Evolutionary conservation across 1,140 invertebrate species (phyloP).

Genomic region (Drosophila eugracilis): DNA sequence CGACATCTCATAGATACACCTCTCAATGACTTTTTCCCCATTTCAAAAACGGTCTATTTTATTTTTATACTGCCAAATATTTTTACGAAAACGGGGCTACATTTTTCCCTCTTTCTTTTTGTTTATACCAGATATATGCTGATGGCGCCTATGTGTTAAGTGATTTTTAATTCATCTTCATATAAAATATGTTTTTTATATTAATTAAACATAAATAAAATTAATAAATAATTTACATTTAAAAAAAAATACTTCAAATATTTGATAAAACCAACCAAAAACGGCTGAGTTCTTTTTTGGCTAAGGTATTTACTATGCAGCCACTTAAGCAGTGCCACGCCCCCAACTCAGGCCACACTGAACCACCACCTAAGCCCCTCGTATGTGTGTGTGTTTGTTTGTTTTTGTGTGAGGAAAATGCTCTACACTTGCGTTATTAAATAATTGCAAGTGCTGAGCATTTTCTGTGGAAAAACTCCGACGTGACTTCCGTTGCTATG

Average conservation of each 20-base stretch:
- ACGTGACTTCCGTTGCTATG: slow-evolving; percentile 76
- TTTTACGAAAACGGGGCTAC: slow-evolving; percentile 61
- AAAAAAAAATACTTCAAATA: too few relatives aligned
- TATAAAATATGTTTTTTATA: too few relatives aligned
- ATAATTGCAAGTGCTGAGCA: slow-evolving; percentile 45
- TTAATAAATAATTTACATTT: too few relatives aligned
- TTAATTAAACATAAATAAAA: too few relatives aligned
- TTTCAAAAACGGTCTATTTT: slow-evolving; percentile 61
- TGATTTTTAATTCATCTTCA: too few relatives aligned
- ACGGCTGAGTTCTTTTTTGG: too few relatives aligned
- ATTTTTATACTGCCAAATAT: slow-evolving; percentile 76
- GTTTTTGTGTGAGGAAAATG: slow-evolving; percentile 5
- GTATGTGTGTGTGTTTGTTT: neutral
- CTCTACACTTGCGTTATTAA: slow-evolving; percentile 55
- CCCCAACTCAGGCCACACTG: slow-evolving; percentile 7
- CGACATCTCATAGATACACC: slow-evolving; percentile 30
- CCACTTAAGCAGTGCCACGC: slow-evolving; percentile 30
- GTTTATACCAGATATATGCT: slow-evolving; percentile 2
- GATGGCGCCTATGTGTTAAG: slow-evolving; percentile 35
- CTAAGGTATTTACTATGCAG: too few relatives aligned
- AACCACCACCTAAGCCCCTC: slow-evolving; percentile 8
- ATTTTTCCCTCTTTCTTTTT: slow-evolving; percentile 17
- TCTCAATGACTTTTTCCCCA: slow-evolving; percentile 14
- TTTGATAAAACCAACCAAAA: too few relatives aligned
- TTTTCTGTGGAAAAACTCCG: slow-evolving; percentile 70